phyloP scores from a whole-genome alignment of 2,113 vertebrate species.

The Hippocampus comes region DNA sequence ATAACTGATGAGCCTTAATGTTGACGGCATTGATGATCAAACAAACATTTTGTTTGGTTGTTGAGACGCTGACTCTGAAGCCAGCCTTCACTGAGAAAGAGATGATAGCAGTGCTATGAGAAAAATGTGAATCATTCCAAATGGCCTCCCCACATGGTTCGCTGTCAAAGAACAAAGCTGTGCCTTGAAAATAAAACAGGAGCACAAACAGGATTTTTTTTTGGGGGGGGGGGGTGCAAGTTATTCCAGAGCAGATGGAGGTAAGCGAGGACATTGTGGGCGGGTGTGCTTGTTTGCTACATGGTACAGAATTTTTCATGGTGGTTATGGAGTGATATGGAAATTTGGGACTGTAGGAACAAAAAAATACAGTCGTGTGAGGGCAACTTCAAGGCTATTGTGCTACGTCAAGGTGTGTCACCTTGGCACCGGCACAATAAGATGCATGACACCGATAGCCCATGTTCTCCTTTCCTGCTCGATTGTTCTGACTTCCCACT shows the following conservation, averaged over 20 bases:
- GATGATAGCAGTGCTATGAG: constrained; percentile 42
- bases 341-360: constrained; percentile 10
- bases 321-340: not conserved
- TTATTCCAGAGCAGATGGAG: constrained; percentile 12
- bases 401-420: constrained; percentile 41
- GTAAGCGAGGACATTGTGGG: constrained; percentile 3
- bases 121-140: constrained; percentile 43
- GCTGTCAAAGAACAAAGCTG: constrained; percentile 47
- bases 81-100: constrained; percentile 8
- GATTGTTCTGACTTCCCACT: constrained; percentile 11
- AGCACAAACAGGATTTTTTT: constrained; percentile 2
- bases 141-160: constrained; percentile 19
- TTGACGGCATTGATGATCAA: not conserved
- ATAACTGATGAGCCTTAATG: not conserved
- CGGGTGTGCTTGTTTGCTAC: constrained; percentile 22
- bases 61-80: constrained; percentile 11
- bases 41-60: not conserved
- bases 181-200: constrained; percentile 21
- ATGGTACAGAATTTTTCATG: constrained; percentile 40
- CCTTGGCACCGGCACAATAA: constrained; percentile 27
- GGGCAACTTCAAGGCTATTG: constrained; percentile 14
- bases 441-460: constrained; percentile 26
- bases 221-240: not conserved
- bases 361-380: constrained; percentile 21
- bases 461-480: constrained; percentile 6